phyloP scores from a whole-genome alignment of 2,888 invertebrate species.

The Hypselothyrea guttata region DNA sequence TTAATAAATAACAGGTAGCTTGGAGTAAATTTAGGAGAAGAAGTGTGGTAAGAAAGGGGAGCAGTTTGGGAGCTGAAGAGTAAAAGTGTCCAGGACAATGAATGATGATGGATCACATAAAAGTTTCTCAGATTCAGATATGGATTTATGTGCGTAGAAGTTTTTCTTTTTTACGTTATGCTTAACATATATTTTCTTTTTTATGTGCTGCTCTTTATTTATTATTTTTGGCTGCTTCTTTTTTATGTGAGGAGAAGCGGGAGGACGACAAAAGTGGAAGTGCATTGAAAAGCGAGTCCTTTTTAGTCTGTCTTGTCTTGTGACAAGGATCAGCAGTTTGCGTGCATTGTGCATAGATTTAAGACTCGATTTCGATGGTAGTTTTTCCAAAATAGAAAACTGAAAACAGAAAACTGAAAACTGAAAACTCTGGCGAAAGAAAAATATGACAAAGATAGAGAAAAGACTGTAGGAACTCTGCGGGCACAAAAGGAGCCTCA shows the following conservation, averaged over 20 bases:
- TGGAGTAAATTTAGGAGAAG: not conserved
- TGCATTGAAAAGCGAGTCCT: constrained; percentile 67
- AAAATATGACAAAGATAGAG: constrained; percentile 4
- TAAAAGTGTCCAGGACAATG: constrained; percentile 1
- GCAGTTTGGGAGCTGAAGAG: not conserved
- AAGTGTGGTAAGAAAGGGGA: not conserved
- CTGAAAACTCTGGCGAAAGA: constrained; percentile 9
- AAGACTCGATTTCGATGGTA: constrained; percentile 66
- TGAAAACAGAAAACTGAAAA: constrained; percentile 35
- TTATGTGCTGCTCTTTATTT: too few species aligned
- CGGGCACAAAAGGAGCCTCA: constrained; percentile 8
- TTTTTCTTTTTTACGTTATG: constrained; percentile 9
- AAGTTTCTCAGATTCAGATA: not conserved
- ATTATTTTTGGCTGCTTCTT: constrained; percentile 21
- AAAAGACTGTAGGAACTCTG: not conserved
- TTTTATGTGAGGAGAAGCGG: too few species aligned
- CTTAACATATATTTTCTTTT: constrained; percentile 5
- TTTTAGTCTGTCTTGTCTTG: constrained; percentile 16
- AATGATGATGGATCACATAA: constrained; percentile 29
- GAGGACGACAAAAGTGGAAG: constrained; percentile 60
- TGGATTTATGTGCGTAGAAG: constrained; percentile 5
- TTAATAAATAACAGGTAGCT: too few species aligned
- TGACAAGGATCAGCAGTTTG: constrained; percentile 66
- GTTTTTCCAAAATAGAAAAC: constrained; percentile 46
- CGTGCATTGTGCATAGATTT: constrained; percentile 60